These are phyloP conservation scores for Sarcophilus harrisii DNA, from an alignment of 2,797 vertebrate species.

Conservation along the genomic window DNA sequence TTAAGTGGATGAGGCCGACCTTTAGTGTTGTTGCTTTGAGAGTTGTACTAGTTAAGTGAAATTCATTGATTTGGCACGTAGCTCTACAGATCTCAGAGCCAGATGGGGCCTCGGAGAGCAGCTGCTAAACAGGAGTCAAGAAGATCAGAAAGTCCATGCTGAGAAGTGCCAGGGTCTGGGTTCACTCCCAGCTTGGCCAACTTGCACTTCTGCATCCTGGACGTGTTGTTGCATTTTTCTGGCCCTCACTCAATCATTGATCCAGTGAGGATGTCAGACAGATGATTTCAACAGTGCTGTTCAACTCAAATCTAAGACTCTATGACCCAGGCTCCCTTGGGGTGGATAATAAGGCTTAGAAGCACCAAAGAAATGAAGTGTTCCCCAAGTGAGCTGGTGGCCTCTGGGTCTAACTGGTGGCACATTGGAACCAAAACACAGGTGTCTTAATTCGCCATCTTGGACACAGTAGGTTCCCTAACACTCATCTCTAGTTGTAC, in stretches of 20 bases:
- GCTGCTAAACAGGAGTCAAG: not conserved
- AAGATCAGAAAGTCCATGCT: not conserved
- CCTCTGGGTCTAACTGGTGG: not conserved
- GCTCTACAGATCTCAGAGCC: not conserved
- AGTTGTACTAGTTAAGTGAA: not conserved
- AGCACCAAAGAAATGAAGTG: not conserved
- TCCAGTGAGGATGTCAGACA: not conserved
- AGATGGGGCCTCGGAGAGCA: conserved; percentile 8
- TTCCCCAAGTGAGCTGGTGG: not conserved
- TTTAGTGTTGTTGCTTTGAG: not conserved
- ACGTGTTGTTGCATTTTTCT: not conserved
- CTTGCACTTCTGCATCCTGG: not conserved
- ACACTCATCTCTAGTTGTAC: not conserved
- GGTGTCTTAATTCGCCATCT: conserved; percentile 12
- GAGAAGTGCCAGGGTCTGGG: not conserved
- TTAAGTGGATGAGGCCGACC: not conserved
- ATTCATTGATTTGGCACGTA: not conserved
- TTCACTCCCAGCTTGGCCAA: not conserved
- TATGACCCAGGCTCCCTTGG: not conserved
- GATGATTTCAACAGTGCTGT: not conserved
- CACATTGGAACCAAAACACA: conserved; percentile 12
- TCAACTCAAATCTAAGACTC: not conserved
- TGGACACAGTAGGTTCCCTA: conserved; percentile 29
- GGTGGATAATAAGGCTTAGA: not conserved
- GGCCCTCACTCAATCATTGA: not conserved